Evolutionary conservation across 2,888 invertebrate species (phyloP), one percentile per base, ranked within the genome.

Genomic region (Fragum sueziense): DNA sequence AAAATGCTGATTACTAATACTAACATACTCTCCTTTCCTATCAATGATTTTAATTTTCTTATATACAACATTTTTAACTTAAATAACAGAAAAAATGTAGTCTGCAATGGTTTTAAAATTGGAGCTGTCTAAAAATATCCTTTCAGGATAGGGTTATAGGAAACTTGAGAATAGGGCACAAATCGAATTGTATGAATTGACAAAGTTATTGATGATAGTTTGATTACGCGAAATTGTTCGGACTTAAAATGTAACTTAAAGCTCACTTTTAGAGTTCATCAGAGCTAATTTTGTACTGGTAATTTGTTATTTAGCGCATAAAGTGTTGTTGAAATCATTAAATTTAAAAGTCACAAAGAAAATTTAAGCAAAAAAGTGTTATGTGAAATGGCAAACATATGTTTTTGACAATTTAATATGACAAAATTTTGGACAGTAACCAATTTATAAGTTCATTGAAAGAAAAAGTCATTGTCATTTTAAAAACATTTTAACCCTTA

Each of bases 311-410:
- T 6, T 3, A 41, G 41, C 25, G 41, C 27, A 34, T n/a, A n/a
- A n/a, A n/a, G n/a, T 29, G 62, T 65, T 65, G 37, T 41, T 34
- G 17, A 65, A 65, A 62, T 65, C 2, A 2, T 47, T 65, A 22
- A 41, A 20, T 20, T 33, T 22, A 14, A 20, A 6, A 22, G 37
- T 22, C n/a, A n/a, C n/a, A 29, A 27, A 61, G 17, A 61, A 61
- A 27, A 61, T 29, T 29, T 29, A 61, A 61, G 31, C 25, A 31
- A 17, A n/a, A 27, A 41, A 41, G 34, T 65, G 65, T 65, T 34
- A 65, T 41, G 37, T 65, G 22, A 65, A 65, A 65, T 65, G 65
- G 37, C 65, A 65, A 9, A 14, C 41, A 37, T 65, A 14, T 27
- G 41, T 37, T 61, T 41, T 2, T 65, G 65, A 65, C 65, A 41